Conservation (phyloP, 2,888 invertebrate genomes). For the Drosophila emarginata region DNA sequence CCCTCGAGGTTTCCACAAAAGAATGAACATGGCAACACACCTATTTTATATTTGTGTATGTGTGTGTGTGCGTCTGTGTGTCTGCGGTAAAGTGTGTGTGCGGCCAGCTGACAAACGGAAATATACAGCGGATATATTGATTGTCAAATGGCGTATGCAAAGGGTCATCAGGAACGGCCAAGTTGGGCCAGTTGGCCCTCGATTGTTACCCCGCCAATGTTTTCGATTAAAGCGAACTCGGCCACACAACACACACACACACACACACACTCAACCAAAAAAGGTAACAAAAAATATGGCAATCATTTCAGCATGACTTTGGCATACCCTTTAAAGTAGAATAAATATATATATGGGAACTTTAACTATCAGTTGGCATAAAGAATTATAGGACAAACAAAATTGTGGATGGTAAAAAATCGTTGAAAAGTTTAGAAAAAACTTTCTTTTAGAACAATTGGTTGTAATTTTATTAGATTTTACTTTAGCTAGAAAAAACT, state of each 20-base stretch:
- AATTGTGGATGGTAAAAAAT: too few species aligned
- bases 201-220: neutral
- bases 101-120: slow-evolving; percentile 66
- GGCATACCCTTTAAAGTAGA: neutral
- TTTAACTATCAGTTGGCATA: too few species aligned
- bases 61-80: slow-evolving; percentile 20
- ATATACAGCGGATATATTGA: slow-evolving; percentile 77
- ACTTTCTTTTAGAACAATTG: too few species aligned
- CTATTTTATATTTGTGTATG: slow-evolving; percentile 43
- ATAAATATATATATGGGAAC: too few species aligned
- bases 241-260: neutral
- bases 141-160: slow-evolving; percentile 51
- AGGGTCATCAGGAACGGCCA: neutral
- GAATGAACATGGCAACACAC: slow-evolving; percentile 51
- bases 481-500: too few species aligned
- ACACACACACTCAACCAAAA: neutral
- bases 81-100: slow-evolving; percentile 30
- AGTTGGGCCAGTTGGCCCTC: neutral
- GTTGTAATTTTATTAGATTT: too few species aligned
- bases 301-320: neutral
- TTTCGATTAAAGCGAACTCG: neutral
- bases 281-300: neutral
- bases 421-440: too few species aligned
- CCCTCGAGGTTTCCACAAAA: slow-evolving; percentile 47
- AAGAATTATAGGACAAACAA: too few species aligned